Conservation (phyloP, 2,797 vertebrate genomes). For the Carduelis carduelis region DNA sequence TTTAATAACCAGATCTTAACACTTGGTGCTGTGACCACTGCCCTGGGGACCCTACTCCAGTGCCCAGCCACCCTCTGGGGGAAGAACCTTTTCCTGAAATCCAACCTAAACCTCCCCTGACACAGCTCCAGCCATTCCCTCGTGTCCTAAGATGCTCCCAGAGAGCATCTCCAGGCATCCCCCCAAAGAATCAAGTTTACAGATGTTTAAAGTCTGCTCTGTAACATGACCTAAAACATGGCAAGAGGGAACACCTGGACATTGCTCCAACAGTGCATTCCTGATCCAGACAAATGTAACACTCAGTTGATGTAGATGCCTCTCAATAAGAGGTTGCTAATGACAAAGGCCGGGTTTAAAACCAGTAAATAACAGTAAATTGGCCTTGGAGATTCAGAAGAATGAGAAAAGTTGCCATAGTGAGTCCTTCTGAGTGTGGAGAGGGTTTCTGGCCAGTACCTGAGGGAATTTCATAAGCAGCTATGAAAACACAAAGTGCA, state of each 20-base stretch:
- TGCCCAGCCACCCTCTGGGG: too few relatives aligned
- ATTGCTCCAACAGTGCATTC: not conserved
- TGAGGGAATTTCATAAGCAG: not conserved
- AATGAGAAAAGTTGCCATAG: not conserved
- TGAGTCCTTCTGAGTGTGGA: not conserved
- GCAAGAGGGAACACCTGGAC: not conserved
- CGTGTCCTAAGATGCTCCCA: fast-evolving
- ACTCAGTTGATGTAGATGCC: fast-evolving
- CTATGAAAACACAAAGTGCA: not conserved
- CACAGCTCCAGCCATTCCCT: not conserved
- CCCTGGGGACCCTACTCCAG: not conserved
- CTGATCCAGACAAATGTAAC: not conserved
- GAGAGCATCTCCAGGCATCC: not conserved
- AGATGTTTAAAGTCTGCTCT: not conserved
- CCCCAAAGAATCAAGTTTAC: not conserved
- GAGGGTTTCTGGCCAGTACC: not conserved
- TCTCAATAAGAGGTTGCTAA: fast-evolving
- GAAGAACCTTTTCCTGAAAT: not conserved
- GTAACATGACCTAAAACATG: fast-evolving
- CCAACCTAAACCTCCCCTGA: not conserved
- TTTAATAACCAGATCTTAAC: not conserved
- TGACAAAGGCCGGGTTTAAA: not conserved
- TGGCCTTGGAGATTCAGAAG: not conserved
- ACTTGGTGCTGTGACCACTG: not conserved
- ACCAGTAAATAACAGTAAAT: not conserved